Conservation (phyloP, 2,888 invertebrate species). For the Drosophila picticornis region DNA sequence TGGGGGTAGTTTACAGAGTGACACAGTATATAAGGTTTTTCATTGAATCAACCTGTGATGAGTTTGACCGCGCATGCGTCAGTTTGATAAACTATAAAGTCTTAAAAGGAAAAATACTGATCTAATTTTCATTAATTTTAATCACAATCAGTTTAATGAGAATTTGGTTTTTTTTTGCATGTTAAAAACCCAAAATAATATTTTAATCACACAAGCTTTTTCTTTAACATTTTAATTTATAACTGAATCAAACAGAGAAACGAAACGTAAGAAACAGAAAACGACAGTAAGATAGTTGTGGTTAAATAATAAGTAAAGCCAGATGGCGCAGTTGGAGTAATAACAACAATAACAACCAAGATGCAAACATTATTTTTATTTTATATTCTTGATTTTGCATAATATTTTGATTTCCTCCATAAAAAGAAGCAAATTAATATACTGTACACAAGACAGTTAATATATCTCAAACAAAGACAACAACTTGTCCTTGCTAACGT, state of each 20-base stretch:
- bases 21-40: not conserved
- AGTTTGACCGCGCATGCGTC: conserved; percentile 29
- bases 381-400: not conserved
- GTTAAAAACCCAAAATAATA: not conserved
- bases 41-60: conserved; percentile 30
- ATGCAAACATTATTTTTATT: not conserved
- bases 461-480: not conserved
- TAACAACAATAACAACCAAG: not conserved
- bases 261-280: not conserved
- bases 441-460: not conserved
- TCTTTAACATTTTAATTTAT: not conserved
- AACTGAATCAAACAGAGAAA: too few relatives aligned
- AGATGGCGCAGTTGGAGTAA: not conserved
- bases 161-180: not conserved
- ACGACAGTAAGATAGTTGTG: not conserved
- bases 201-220: not conserved
- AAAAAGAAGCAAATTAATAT: not conserved
- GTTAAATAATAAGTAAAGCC: not conserved
- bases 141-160: not conserved
- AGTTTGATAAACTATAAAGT: not conserved
- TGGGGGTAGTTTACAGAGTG: conserved; percentile 61
- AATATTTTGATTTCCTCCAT: not conserved
- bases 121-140: not conserved
- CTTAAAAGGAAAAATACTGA: not conserved
- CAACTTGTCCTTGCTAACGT: not conserved